Percentiles rank a stretch among this genome's conserved stretches.
These are phyloP conservation scores for Geothlypis trichas DNA, from an alignment of 2,113 vertebrate genomes.

Conservation along the genomic window DNA sequence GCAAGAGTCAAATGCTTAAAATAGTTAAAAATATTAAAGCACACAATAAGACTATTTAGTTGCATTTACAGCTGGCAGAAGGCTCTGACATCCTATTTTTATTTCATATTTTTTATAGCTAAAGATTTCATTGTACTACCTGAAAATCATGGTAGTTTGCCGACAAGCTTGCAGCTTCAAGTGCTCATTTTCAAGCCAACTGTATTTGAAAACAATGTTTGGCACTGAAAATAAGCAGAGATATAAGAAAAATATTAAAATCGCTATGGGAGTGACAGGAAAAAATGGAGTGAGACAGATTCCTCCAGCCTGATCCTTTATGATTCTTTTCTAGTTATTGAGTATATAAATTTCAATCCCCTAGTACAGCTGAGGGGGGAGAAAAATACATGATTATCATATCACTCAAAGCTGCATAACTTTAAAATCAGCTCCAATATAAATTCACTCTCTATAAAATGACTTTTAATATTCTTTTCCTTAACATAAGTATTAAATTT, in stretches of 20 bases:
- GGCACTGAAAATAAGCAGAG: slow-evolving; percentile 79
- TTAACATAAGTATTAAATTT: slow-evolving; percentile 79
- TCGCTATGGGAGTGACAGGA: slow-evolving; percentile 82
- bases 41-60: slow-evolving; percentile 29
- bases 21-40: slow-evolving; percentile 59
- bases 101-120: slow-evolving; percentile 40
- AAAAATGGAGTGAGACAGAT: slow-evolving; percentile 82
- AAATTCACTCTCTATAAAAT: slow-evolving; percentile 76
- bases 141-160: slow-evolving; percentile 50
- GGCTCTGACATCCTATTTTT: slow-evolving; percentile 37
- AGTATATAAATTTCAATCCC: slow-evolving; percentile 82
- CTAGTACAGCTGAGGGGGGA: slow-evolving; percentile 63
- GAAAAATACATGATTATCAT: slow-evolving; percentile 76
- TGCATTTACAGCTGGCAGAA: slow-evolving; percentile 50
- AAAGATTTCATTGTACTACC: slow-evolving; percentile 57
- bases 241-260: slow-evolving; percentile 83
- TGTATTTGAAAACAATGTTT: slow-evolving; percentile 81
- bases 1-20: slow-evolving; percentile 33
- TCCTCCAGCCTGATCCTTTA: slow-evolving; percentile 78
- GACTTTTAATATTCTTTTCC: slow-evolving; percentile 81
- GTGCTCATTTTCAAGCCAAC: slow-evolving; percentile 68
- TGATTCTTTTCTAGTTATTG: slow-evolving; percentile 80
- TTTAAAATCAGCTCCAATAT: slow-evolving; percentile 72
- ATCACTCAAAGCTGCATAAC: slow-evolving; percentile 74
- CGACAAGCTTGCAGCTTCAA: slow-evolving; percentile 33